phyloP scores from a whole-genome alignment of 1,140 invertebrate species.

The Chrysopa pallens region DNA sequence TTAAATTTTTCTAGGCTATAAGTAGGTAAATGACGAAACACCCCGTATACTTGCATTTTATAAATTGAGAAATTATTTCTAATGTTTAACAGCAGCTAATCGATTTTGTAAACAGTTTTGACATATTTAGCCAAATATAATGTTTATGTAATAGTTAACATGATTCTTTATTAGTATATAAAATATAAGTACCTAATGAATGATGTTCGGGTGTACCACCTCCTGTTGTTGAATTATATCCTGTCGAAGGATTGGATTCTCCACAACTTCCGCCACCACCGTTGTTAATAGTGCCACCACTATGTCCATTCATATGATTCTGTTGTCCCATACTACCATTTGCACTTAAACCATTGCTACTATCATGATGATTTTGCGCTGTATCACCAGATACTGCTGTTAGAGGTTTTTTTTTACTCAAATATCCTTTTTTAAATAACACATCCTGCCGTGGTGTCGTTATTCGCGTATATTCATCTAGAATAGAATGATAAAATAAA shows the following conservation, averaged over 20 bases:
- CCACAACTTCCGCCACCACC: constrained; percentile 13
- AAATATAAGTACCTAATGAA: constrained; percentile 14
- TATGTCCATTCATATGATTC: constrained; percentile 1
- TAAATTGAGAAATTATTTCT: too few relatives aligned
- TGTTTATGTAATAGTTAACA: too few relatives aligned
- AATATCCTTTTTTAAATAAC: constrained; percentile 52
- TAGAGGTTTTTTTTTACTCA: constrained; percentile 36
- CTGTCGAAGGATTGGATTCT: constrained; percentile 18
- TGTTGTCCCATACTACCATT: not conserved
- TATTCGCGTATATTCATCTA: constrained; percentile 51
- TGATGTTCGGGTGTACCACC: constrained; percentile 22
- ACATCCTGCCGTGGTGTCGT: constrained; percentile 51
- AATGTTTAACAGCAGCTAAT: too few relatives aligned
- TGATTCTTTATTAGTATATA: not conserved
- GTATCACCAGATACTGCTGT: not conserved
- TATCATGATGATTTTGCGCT: not conserved
- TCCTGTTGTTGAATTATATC: constrained; percentile 17
- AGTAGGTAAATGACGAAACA: too few relatives aligned
- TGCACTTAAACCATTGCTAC: not conserved
- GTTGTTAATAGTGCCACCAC: constrained; percentile 12
- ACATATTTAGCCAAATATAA: too few relatives aligned
- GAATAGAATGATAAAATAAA: constrained; percentile 8
- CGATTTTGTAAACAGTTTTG: too few relatives aligned
- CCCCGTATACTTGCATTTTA: too few relatives aligned
- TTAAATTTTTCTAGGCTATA: too few relatives aligned